phyloP scores from a whole-genome alignment of 2,888 invertebrate genomes.

The Argynnis bischoffii region DNA sequence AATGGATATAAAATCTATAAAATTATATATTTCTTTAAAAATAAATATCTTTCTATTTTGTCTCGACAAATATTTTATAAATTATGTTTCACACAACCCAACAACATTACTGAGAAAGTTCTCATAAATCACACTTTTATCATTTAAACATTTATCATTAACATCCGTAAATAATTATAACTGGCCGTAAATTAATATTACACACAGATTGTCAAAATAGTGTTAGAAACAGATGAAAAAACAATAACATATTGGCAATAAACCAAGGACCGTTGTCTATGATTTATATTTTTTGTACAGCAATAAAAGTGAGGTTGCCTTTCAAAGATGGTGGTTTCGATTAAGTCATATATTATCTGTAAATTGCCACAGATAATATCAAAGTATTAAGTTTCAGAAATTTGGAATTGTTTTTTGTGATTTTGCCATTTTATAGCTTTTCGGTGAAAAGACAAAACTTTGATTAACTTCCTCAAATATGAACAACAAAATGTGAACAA shows the following conservation, averaged over 20 bases:
- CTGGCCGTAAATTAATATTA: conserved; percentile 34
- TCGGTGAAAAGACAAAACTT: conserved; percentile 6
- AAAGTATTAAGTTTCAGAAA: conserved; percentile 49
- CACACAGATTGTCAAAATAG: conserved; percentile 44
- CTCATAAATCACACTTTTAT: conserved; percentile 18
- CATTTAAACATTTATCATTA: conserved; percentile 26
- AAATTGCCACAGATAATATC: conserved; percentile 73
- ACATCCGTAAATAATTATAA: conserved; percentile 21
- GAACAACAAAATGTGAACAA: too few relatives aligned
- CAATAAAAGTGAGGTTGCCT: conserved; percentile 47
- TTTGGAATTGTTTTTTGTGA: conserved; percentile 37
- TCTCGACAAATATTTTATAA: background rate
- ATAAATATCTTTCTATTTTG: too few relatives aligned
- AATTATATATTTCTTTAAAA: too few relatives aligned
- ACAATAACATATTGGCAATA: conserved; percentile 59
- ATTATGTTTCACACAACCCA: conserved; percentile 13
- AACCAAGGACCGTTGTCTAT: conserved; percentile 52
- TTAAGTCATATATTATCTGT: conserved; percentile 78
- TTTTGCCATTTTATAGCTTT: conserved; percentile 23
- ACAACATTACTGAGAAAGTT: conserved; percentile 18
- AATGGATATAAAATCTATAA: too few relatives aligned
- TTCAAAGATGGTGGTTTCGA: conserved; percentile 47
- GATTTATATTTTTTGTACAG: conserved; percentile 54
- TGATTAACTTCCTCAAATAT: background rate
- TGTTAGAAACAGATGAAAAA: conserved; percentile 48